These are phyloP conservation scores for Sturmia bella DNA, from an alignment of 2,888 invertebrate species.

Conservation along the genomic window DNA sequence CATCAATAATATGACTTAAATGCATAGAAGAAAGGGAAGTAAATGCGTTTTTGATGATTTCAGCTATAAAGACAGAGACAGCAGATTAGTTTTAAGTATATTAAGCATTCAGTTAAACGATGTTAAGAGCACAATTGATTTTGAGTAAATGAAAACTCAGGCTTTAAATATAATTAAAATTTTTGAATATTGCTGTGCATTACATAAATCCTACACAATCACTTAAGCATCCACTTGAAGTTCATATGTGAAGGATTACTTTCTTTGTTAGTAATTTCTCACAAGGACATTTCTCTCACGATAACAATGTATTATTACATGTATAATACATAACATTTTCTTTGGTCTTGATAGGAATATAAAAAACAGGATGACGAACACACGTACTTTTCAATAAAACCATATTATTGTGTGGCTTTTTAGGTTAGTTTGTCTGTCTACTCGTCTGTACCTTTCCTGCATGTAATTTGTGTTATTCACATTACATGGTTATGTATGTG, in stretches of 20 bases:
- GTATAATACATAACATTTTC: conserved; percentile 9
- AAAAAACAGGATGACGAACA: not conserved
- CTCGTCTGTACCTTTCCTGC: conserved; percentile 6
- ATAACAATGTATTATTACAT: conserved; percentile 39
- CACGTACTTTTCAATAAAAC: conserved; percentile 2
- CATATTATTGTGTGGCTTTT: not conserved
- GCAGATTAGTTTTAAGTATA: no score
- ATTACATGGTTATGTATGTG: not conserved
- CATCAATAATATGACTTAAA: conserved; percentile 29
- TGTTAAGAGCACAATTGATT: no score
- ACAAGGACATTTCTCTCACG: conserved; percentile 44
- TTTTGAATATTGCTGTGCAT: no score
- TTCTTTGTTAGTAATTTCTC: conserved; percentile 12
- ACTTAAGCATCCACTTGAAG: conserved; percentile 50
- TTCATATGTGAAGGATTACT: conserved; percentile 60
- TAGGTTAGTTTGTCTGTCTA: conserved; percentile 18
- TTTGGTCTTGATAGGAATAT: conserved; percentile 11
- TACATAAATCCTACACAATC: conserved; percentile 15
- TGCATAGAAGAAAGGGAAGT: not conserved
- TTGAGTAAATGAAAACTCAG: no score
- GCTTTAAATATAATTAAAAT: no score
- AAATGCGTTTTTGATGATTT: conserved; percentile 2
- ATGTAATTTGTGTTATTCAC: conserved; percentile 12
- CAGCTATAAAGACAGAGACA: not conserved
- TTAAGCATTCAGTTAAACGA: no score